phyloP scores from a whole-genome alignment of 2,113 vertebrate species.

The Vanacampus margaritifer region DNA sequence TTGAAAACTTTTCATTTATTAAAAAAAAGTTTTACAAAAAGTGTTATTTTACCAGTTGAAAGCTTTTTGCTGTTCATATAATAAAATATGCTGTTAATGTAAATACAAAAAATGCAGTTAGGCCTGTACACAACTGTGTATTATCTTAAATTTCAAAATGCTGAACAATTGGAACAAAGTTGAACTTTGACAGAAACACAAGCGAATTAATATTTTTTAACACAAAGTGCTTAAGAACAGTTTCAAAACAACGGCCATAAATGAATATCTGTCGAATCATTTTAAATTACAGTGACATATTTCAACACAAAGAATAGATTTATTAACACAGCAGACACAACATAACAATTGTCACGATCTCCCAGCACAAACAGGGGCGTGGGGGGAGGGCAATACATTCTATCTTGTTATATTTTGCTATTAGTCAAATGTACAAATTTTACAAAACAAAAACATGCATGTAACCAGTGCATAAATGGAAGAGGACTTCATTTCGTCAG shows the following conservation, averaged over 20 bases:
- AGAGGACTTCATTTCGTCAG: constrained; percentile 55
- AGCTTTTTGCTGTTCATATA: constrained; percentile 43
- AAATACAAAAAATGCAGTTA: constrained; percentile 26
- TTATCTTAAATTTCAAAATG: constrained; percentile 35
- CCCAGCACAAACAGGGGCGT: not conserved
- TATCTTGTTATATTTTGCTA: constrained; percentile 38
- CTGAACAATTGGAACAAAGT: not conserved
- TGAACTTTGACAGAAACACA: constrained; percentile 26
- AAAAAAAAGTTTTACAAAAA: constrained; percentile 47
- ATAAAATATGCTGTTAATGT: constrained; percentile 36
- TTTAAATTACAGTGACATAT: constrained; percentile 31
- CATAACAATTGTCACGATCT: not conserved
- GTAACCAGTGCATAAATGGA: constrained; percentile 25
- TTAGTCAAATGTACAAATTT: constrained; percentile 19
- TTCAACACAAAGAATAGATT: constrained; percentile 13
- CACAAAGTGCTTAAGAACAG: constrained; percentile 60
- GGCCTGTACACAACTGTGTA: constrained; percentile 8
- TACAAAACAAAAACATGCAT: constrained; percentile 38
- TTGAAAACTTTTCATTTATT: constrained; percentile 43
- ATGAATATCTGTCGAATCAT: constrained; percentile 20
- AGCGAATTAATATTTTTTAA: constrained; percentile 37
- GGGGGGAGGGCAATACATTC: constrained; percentile 36
- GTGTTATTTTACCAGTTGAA: constrained; percentile 33
- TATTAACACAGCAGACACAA: not conserved
- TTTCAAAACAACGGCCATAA: constrained; percentile 24